Evolutionary conservation across 1,140 invertebrate species (phyloP), one percentile per base, ranked within the genome.

Genomic region (Drosophila parvula): DNA sequence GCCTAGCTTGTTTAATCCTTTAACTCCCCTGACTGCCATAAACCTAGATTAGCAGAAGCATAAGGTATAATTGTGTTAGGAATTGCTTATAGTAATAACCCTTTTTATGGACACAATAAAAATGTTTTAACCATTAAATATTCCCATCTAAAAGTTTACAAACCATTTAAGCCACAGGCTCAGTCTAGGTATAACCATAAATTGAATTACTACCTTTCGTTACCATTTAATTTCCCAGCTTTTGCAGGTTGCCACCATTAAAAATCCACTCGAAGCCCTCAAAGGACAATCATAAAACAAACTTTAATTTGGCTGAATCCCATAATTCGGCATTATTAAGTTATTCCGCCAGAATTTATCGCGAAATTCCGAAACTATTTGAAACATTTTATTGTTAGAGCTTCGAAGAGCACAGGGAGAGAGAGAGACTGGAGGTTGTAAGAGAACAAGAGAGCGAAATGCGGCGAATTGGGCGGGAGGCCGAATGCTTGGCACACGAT

Each of bases 351-450:
- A 41, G 51, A 59, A 59, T 50, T 71, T 71, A 73, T 71, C 18
- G 55, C 51, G 16, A 34, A 71, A 71, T 71, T 36, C 43, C 14
- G 30, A 71, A 74, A 74, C 70, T 74, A 74, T 74, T 74, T 74
- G 14, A 68, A 68, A 58, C 55, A 60, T 68, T 77, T 77, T 22
- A 56, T 59, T 68, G 74, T 36, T 47, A 41, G 61, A 47, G 47
- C 40, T 67, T 47, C 40, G 62, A 70, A 61, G 71, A 68, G 69
- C 32, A 38, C 22, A n/a, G n/a, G n/a, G n/a, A n/a, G n/a, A n/a
- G n/a, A n/a, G n/a, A n/a, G 4, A 47, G n/a, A 11, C 22, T 22
- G 38, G 40, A 5, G 16, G 11, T 14, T 10, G 4, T 16, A 67
- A 77, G 43, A 74, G 73, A 60, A 18, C 18, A 53, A 65, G 44